Conservation (phyloP, 1,140 invertebrate genomes). For the Spodoptera litura region DNA sequence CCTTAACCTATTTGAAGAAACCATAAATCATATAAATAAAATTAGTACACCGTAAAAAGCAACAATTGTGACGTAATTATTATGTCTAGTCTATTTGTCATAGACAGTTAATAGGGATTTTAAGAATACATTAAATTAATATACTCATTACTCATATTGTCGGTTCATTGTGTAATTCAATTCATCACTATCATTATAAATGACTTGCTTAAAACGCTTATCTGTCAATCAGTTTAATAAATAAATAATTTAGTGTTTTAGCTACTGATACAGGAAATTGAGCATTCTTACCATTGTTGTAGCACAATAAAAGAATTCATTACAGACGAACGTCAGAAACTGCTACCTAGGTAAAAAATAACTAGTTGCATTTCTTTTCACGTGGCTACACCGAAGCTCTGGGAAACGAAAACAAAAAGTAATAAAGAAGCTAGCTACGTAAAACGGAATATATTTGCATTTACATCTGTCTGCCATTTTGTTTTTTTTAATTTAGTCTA, state of each 20-base stretch:
- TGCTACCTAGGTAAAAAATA: neutral
- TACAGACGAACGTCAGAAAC: slow-evolving; percentile 1
- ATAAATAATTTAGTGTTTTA: slow-evolving; percentile 17
- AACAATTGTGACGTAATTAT: slow-evolving; percentile 4
- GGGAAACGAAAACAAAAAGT: slow-evolving; percentile 14
- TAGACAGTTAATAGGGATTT: neutral
- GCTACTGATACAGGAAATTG: slow-evolving; percentile 32
- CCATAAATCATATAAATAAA: slow-evolving; percentile 25
- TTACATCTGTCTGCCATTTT: slow-evolving; percentile 17
- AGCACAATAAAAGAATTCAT: slow-evolving; percentile 3
- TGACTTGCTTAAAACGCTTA: slow-evolving; percentile 30
- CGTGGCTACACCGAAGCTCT: neutral
- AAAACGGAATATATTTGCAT: slow-evolving; percentile 32
- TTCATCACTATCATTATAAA: slow-evolving; percentile 34
- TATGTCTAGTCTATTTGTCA: slow-evolving; percentile 6
- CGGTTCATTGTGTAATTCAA: slow-evolving; percentile 26
- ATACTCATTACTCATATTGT: slow-evolving; percentile 23
- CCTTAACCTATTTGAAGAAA: slow-evolving; percentile 35
- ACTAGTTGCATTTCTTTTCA: slow-evolving; percentile 1
- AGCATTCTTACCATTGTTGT: slow-evolving; percentile 1
- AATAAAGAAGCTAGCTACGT: neutral
- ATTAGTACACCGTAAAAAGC: slow-evolving; percentile 15
- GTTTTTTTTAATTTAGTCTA: slow-evolving; percentile 6
- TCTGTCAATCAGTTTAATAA: slow-evolving; percentile 29
- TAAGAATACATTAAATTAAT: slow-evolving; percentile 29